Percentiles rank a stretch among this genome's conserved stretches.
Conservation (phyloP, 2,797 vertebrate species). For the Orestias chungarensis region DNA sequence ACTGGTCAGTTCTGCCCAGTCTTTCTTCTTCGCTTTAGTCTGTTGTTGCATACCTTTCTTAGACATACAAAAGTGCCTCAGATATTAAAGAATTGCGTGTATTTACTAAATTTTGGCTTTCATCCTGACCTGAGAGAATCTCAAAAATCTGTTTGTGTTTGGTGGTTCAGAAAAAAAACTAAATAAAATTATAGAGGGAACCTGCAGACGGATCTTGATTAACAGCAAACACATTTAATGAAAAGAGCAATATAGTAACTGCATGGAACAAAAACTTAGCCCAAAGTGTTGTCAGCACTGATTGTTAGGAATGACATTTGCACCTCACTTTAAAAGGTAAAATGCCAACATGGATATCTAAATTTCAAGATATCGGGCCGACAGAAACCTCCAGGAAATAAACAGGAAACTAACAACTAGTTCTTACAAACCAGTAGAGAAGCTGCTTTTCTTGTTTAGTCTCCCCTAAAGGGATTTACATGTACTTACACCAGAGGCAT, state of each 20-base stretch:
- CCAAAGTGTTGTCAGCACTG: too few relatives aligned
- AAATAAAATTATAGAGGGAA: too few relatives aligned
- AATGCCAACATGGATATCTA: constrained; percentile 59
- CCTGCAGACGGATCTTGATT: too few relatives aligned
- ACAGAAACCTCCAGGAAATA: not conserved
- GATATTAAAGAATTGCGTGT: not conserved
- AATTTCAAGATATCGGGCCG: not conserved
- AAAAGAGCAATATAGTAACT: too few relatives aligned
- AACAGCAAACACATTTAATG: too few relatives aligned
- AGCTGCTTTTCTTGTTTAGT: not conserved
- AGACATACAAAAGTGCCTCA: not conserved
- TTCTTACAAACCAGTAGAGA: not conserved
- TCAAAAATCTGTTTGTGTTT: too few relatives aligned
- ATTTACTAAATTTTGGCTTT: not conserved
- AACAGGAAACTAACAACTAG: not conserved
- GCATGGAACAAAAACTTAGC: too few relatives aligned
- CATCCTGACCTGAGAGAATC: too few relatives aligned
- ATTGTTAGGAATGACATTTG: constrained; percentile 1
- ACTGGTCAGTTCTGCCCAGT: not conserved
- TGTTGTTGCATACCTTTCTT: not conserved
- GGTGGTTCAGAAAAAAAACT: too few relatives aligned
- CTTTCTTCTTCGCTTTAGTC: not conserved
- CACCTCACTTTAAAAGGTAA: constrained; percentile 34
- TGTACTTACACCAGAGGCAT: not conserved
- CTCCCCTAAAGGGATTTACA: not conserved